Base-by-base conservation (phyloP, 2,888 invertebrate genomes). In the Ypsolopha scabrella region DNA sequence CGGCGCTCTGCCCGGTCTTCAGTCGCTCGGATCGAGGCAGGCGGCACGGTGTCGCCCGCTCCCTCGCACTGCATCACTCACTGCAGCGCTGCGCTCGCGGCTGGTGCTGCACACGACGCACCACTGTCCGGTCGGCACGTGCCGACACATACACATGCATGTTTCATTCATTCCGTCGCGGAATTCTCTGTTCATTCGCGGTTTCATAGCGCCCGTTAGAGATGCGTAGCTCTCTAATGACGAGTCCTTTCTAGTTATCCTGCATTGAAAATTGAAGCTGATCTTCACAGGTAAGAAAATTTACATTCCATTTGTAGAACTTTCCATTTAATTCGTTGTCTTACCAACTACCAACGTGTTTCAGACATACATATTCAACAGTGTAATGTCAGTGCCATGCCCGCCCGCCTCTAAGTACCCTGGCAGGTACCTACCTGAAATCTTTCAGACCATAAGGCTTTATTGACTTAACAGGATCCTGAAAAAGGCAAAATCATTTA, bases 11-110 rank as follows among this genome's bases (percentile, higher is more conserved):
- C 81, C 79, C 82, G 80, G 72, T 24, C 24, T 24, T 24, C 82
- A 83, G 83, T 83, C 75, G 82, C 80, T 80, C 80, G 68, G 68
- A 65, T 74, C 74, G 73, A 10, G 47, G 47, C 48, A 24, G 34
- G 72, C 75, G 77, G 72, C 76, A 72, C 75, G 75, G 24, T 72
- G 80, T 78, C 76, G 80, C 76, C 71, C 67, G 65, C 63, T 67
- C 59, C 63, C 58, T 64, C 61, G 60, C 55, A 53, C 67, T 72
- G 75, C 72, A 69, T 60, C 72, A 24, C 24, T 24, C 4, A 69
- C 67, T 72, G 75, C 75, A 73, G 64, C 67, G 67, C 63, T 71
- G 72, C 75, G 71, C 68, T 68, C 75, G 70, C 45, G 45, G 7
- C 45, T n/a, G 8, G 33, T 24, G 34, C n/a, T 7, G 33, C 45